These are phyloP conservation scores for Brenthis ino DNA, from an alignment of 2,888 invertebrate genomes.

Conservation along the genomic window DNA sequence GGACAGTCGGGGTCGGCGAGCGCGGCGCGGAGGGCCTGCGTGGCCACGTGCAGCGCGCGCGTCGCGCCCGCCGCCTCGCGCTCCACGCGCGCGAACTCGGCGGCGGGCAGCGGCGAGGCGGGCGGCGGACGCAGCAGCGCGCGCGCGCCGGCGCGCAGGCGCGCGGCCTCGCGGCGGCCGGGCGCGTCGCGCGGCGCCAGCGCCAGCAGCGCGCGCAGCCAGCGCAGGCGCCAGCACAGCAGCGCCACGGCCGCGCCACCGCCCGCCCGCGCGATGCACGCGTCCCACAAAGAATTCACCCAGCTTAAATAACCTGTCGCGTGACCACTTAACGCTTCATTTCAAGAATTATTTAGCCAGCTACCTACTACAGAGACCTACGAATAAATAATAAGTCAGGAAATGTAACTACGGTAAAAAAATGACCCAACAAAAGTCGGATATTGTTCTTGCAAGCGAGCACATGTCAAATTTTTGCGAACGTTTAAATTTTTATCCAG, in stretches of 20 bases:
- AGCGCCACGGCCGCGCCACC: constrained; percentile 53
- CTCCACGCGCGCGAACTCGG: constrained; percentile 59
- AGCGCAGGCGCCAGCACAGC: constrained; percentile 67
- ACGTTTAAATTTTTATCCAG: no score
- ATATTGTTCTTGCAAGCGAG: no score
- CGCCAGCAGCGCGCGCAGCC: constrained; percentile 58
- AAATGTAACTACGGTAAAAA: no score
- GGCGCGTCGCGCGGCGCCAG: constrained; percentile 41
- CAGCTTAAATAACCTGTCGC: constrained; percentile 52
- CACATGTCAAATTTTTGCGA: no score
- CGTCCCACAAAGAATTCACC: constrained; percentile 45
- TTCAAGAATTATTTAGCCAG: not conserved
- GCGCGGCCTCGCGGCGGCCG: constrained; percentile 42
- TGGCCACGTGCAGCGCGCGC: constrained; percentile 37
- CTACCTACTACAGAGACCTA: not conserved
- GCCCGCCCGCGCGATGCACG: constrained; percentile 44
- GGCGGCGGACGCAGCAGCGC: constrained; percentile 42
- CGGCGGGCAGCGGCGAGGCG: constrained; percentile 50
- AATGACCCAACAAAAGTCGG: no score
- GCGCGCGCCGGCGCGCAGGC: constrained; percentile 37
- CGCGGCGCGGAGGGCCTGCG: constrained; percentile 47
- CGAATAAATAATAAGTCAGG: no score
- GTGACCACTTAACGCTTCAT: not conserved
- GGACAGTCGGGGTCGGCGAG: constrained; percentile 36
- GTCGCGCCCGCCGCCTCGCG: constrained; percentile 41